phyloP scores from a whole-genome alignment of 2,888 invertebrate genomes.

The Platycnemis pennipes region DNA sequence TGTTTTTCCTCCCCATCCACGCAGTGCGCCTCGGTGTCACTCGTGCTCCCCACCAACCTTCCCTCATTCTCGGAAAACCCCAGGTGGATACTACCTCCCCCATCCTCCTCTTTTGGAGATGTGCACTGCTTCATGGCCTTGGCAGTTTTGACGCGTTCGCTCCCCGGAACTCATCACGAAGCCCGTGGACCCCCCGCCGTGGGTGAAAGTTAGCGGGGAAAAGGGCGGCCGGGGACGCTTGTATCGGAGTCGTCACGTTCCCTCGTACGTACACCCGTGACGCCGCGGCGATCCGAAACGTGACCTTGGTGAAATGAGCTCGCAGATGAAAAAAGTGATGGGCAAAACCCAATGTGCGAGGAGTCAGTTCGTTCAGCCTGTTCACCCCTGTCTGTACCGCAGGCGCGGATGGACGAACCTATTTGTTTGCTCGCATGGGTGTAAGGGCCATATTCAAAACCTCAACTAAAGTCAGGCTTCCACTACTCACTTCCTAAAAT shows the following conservation, averaged over 20 bases:
- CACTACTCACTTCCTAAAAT: no score
- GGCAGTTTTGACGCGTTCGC: conserved; percentile 47
- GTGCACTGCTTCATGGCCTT: conserved; percentile 21
- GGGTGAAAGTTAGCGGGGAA: conserved; percentile 50
- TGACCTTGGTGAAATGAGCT: conserved; percentile 47
- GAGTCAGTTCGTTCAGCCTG: no score
- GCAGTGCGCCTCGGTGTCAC: background rate
- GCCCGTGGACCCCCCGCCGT: conserved; percentile 14
- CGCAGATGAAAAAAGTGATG: conserved; percentile 37
- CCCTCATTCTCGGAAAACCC: background rate
- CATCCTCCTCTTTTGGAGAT: conserved; percentile 6
- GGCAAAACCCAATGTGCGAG: background rate
- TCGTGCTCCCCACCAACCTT: background rate
- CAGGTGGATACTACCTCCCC: no score
- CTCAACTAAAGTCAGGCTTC: no score
- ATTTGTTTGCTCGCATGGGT: no score
- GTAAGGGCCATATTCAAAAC: no score
- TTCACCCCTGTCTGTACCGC: no score
- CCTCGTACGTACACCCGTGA: background rate
- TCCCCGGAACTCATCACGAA: conserved; percentile 26
- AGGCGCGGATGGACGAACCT: no score
- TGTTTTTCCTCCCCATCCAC: background rate
- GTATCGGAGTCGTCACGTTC: conserved; percentile 37
- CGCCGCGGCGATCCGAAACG: conserved; percentile 43
- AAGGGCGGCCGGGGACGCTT: background rate